These are phyloP conservation scores for Saguinus imperator DNA, from an alignment of 2,113 vertebrate species.

Conservation along the genomic window DNA sequence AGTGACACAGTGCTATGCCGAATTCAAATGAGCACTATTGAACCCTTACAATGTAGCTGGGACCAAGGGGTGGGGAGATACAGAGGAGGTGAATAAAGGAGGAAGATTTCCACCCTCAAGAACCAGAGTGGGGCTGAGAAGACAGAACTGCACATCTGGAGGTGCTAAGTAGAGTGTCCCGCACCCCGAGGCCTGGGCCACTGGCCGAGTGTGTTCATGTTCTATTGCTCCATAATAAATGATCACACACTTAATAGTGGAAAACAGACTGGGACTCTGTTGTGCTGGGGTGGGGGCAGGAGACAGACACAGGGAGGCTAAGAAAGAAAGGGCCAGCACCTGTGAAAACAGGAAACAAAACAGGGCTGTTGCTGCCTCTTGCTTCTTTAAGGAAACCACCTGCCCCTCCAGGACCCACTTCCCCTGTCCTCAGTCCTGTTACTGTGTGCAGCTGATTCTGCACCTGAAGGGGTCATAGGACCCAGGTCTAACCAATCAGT, in stretches of 20 bases:
- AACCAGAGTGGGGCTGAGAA: not conserved
- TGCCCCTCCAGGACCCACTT: no score
- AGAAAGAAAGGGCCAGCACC: not conserved
- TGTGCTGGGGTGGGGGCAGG: not conserved
- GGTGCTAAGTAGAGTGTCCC: not conserved
- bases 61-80: not conserved
- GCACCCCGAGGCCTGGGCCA: not conserved
- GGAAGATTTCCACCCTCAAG: not conserved
- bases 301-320: not conserved
- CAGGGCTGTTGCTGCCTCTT: not conserved
- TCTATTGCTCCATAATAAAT: not conserved
- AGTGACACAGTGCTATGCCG: not conserved
- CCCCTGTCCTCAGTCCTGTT: not conserved
- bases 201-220: fast-evolving
- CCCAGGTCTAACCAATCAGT: not conserved
- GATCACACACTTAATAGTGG: not conserved
- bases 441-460: not conserved
- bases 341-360: not conserved
- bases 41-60: no score
- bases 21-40: not conserved
- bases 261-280: not conserved
- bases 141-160: no score
- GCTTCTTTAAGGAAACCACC: not conserved
- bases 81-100: not conserved
- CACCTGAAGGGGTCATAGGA: not conserved